Conservation (phyloP, 2,797 vertebrate genomes). For the Coreius guichenoti region DNA sequence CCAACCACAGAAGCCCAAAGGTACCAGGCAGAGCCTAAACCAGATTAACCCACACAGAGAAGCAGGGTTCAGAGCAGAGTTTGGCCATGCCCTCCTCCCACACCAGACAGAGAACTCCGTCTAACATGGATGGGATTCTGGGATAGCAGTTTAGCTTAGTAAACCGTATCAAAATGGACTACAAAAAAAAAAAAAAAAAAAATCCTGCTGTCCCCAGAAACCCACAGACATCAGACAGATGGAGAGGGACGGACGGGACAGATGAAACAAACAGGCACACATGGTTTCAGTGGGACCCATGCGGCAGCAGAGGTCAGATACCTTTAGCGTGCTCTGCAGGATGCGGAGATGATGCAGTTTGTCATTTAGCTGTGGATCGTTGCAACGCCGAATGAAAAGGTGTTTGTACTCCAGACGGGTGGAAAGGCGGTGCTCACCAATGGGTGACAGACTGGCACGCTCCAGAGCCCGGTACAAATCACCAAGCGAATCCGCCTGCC, state of each 20-base stretch:
- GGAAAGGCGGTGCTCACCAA: slow-evolving; percentile 86
- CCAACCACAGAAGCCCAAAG: neutral
- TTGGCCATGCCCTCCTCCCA: slow-evolving; percentile 31
- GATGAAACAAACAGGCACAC: slow-evolving; percentile 50
- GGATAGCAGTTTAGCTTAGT: slow-evolving; percentile 25
- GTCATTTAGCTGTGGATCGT: slow-evolving; percentile 95
- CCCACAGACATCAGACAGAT: slow-evolving; percentile 50
- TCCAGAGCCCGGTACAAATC: slow-evolving; percentile 95
- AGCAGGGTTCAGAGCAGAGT: slow-evolving; percentile 35
- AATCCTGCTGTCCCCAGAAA: slow-evolving; percentile 52
- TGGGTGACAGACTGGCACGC: slow-evolving; percentile 91
- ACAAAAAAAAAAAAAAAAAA: neutral
- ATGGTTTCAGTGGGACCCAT: slow-evolving; percentile 48
- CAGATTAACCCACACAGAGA: slow-evolving; percentile 36
- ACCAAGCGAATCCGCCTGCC: slow-evolving; percentile 88
- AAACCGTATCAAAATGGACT: neutral
- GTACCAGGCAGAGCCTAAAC: slow-evolving; percentile 18
- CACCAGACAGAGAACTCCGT: slow-evolving; percentile 47
- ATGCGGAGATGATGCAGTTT: slow-evolving; percentile 95
- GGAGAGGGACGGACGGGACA: slow-evolving; percentile 46
- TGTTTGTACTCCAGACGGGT: slow-evolving; percentile 90
- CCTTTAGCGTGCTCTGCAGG: slow-evolving; percentile 98
- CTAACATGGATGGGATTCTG: slow-evolving; percentile 47
- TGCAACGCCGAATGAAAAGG: slow-evolving; percentile 91
- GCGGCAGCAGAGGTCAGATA: slow-evolving; percentile 65